Percentiles rank a stretch among this genome's conserved stretches.
Conservation (phyloP, 2,113 vertebrate species). For the Talpa occidentalis region DNA sequence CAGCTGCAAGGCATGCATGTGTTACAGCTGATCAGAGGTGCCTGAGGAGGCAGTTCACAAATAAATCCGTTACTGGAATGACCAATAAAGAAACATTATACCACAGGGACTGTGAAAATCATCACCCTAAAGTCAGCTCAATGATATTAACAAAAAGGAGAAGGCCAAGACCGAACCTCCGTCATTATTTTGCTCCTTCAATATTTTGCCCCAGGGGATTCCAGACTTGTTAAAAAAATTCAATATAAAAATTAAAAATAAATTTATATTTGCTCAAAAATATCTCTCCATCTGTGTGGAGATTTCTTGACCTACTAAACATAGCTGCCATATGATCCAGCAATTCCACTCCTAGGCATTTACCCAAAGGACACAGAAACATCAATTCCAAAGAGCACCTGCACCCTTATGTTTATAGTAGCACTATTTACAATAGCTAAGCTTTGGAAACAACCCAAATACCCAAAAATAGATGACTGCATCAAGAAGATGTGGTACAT, state of each 20-base stretch:
- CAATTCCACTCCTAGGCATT: too few species aligned
- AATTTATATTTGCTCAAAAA: not conserved
- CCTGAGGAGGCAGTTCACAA: not conserved
- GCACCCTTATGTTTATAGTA: too few species aligned
- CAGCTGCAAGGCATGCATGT: not conserved
- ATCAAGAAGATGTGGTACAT: too few species aligned
- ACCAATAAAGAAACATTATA: not conserved
- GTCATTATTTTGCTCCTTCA: not conserved
- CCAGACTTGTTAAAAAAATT: not conserved
- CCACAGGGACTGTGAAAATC: not conserved
- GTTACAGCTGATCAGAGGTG: not conserved
- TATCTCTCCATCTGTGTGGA: too few species aligned
- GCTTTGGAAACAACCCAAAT: too few species aligned
- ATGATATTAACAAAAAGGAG: not conserved
- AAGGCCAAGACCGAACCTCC: not conserved
- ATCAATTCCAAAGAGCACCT: too few species aligned
- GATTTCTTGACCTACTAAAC: too few species aligned
- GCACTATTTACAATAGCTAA: too few species aligned
- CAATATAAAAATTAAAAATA: not conserved
- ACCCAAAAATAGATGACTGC: too few species aligned
- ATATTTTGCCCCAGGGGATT: not conserved
- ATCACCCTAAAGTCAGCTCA: not conserved
- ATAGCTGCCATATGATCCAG: too few species aligned
- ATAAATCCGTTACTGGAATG: not conserved
- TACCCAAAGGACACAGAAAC: too few species aligned